phyloP scores from a whole-genome alignment of 2,797 vertebrate genomes.

The Anabacerthia variegaticeps region DNA sequence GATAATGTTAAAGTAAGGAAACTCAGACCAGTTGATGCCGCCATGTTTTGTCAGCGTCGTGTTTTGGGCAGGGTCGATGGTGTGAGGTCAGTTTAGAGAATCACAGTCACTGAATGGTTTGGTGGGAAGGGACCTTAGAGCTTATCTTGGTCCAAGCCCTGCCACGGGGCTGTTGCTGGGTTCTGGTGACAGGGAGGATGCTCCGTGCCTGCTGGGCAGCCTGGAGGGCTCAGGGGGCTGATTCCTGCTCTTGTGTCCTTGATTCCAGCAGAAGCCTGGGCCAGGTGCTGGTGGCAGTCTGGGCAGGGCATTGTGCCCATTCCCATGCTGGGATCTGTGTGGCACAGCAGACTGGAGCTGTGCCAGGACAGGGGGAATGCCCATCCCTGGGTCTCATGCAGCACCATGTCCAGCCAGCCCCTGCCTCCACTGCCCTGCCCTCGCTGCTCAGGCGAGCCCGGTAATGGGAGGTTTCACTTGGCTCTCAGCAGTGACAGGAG shows the following conservation, averaged over 20 bases:
- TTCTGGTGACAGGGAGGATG: accelerated
- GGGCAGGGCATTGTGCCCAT: accelerated
- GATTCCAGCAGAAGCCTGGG: neutral
- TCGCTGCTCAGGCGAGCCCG: neutral
- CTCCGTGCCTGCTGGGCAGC: accelerated
- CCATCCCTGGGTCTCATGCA: neutral
- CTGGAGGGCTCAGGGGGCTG: accelerated
- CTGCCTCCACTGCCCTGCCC: neutral
- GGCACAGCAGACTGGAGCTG: accelerated
- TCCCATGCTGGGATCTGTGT: accelerated
- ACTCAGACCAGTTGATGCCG: neutral
- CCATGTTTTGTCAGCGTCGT: neutral
- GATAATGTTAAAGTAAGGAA: neutral
- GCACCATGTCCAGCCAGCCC: neutral
- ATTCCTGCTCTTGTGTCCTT: neutral
- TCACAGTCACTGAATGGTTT: neutral
- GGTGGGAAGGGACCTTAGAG: neutral
- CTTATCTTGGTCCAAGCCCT: neutral
- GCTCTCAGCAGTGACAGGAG: neutral
- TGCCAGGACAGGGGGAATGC: accelerated
- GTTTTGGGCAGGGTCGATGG: neutral
- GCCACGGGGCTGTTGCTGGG: neutral
- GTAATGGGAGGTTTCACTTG: neutral
- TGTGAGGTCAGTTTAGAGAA: neutral
- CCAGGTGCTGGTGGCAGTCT: accelerated